Base-by-base conservation (phyloP, 2,797 vertebrate genomes). In the Danio aesculapii region DNA sequence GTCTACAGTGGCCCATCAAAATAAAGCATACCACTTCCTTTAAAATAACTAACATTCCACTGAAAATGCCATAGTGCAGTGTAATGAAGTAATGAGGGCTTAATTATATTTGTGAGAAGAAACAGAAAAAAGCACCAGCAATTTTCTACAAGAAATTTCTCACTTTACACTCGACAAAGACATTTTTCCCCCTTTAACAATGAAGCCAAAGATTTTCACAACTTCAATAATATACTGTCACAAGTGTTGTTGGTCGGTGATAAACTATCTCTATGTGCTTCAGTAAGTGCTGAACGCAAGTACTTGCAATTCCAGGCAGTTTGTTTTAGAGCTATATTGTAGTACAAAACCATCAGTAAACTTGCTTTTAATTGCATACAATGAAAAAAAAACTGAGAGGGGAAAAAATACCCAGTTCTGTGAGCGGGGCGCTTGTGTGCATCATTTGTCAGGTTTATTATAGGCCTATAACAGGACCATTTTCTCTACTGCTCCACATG, bases 221-320 rank as follows among this genome's bases (percentile, higher is more conserved):
- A 75, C 64, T 57, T 53, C 55, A 41, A 44, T 75, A 85, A 81
- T 69, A 58, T 47, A 59, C 75, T 71, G 75, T 83, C 77, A 79
- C 75, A 75, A 75, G 64, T 67, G 57, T 62, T 69, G 77, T 55
- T 66, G 75, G 50, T 61, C 6, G 39, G 82, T 82, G 76, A 71
- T 79, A 75, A 84, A 83, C 71, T 75, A 76, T 74, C 77, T 44
- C 73, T 44, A 14, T 74, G 77, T 73, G 77, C 77, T 83, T 69
- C 14, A 17, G 63, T 64, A 62, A 79, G 61, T 55, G 53, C 43
- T 82, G 62, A 66, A 75, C 8, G 52, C 63, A 78, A 30, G 30
- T 67, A 59, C 73, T 83, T 75, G 81, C 69, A 74, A 83, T 85
- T 78, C 61, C 39, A 39, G 69, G 49, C 69, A 66, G 70, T 75